Percentiles rank a stretch among this genome's conserved stretches.
Conservation (phyloP, 2,888 invertebrate species). For the Pimpla rufipes region DNA sequence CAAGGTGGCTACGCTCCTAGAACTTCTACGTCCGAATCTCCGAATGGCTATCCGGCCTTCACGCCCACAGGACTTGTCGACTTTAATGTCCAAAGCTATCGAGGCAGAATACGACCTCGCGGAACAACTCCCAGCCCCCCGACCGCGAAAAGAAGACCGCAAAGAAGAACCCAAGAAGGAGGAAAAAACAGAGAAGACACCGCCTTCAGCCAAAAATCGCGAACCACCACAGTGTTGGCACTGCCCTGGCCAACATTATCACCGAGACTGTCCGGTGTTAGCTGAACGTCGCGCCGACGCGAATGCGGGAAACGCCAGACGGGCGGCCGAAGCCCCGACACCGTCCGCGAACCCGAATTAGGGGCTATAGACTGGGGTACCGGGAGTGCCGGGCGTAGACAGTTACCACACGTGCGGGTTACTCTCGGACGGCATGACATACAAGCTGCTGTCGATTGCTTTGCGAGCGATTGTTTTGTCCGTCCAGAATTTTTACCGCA, state of each 20-base stretch:
- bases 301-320: background rate
- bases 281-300: background rate
- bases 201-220: too few relatives aligned
- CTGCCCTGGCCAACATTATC: background rate
- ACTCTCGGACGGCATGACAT: background rate
- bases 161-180: background rate
- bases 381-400: background rate
- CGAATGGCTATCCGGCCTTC: background rate
- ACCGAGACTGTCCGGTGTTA: constrained; percentile 1
- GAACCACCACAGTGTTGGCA: constrained; percentile 2
- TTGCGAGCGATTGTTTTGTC: constrained; percentile 12
- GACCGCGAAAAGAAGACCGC: background rate
- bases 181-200: background rate
- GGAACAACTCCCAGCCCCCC: background rate
- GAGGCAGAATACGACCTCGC: constrained; percentile 31
- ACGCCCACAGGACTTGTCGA: background rate
- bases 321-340: background rate
- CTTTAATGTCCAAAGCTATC: background rate
- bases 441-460: background rate
- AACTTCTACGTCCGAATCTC: constrained; percentile 8
- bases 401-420: background rate
- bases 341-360: background rate
- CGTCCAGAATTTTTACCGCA: background rate
- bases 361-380: background rate
- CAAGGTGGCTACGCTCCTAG: background rate